Conservation (phyloP, 1,140 invertebrate genomes). For the Pachyrhynchus sulphureomaculatus region DNA sequence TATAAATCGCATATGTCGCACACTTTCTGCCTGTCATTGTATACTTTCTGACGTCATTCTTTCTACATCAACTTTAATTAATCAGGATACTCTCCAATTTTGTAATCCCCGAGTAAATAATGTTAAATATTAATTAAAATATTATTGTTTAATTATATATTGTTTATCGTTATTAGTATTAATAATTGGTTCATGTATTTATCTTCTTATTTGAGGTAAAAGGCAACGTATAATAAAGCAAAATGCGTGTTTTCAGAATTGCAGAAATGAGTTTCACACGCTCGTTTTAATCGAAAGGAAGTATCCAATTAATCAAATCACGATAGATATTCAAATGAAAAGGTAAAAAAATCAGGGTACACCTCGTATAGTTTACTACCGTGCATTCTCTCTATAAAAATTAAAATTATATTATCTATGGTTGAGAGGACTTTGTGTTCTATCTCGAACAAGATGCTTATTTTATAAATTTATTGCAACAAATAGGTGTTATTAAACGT, state of each 20-base stretch:
- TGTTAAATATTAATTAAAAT: no score
- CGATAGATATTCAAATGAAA: conserved; percentile 21
- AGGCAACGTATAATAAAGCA: neutral
- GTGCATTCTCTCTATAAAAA: conserved; percentile 23
- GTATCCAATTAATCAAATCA: conserved; percentile 13
- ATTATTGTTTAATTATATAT: no score
- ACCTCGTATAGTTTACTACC: conserved; percentile 9
- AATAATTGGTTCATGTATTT: no score
- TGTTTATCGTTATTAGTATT: no score
- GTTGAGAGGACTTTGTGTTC: conserved; percentile 28
- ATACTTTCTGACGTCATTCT: no score
- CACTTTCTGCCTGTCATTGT: no score
- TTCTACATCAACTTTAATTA: no score
- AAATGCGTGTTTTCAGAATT: neutral
- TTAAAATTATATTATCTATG: conserved; percentile 30
- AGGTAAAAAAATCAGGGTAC: neutral
- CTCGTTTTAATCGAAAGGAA: conserved; percentile 10
- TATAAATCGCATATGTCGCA: no score
- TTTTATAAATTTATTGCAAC: conserved; percentile 34
- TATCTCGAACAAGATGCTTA: conserved; percentile 26
- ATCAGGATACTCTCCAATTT: no score
- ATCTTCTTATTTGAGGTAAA: no score
- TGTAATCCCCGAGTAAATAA: no score
- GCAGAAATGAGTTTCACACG: conserved; percentile 6
- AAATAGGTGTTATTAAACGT: conserved; percentile 31